Base-by-base conservation (phyloP, 2,113 vertebrate species). In the Calypte anna region DNA sequence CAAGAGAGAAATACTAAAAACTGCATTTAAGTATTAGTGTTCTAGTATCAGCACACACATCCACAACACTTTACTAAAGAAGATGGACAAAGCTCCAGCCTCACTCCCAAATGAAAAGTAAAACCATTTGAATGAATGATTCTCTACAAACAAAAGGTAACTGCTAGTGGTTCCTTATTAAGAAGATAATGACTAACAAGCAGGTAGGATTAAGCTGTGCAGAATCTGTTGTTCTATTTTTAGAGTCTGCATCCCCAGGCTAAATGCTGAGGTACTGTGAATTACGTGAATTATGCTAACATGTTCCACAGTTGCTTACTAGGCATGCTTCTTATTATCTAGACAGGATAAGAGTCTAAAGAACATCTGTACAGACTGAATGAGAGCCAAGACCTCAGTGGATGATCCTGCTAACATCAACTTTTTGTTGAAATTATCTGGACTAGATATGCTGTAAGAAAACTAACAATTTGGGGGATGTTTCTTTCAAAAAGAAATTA, bases 281-380 rank as follows among this genome's bases (percentile, higher is more conserved):
- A 91, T 91, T 95, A 96, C 25, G 18, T 88, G 88, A 88, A 92
- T 89, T 96, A 96, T 83, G 86, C 93, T 97, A 97, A 96, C 94
- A 70, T 67, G 74, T 22, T 28, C 79, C 83, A 86, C 86, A 43
- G 13, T 92, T 86, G 85, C 94, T 94, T 96, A 87, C 94, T 94
- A 97, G 90, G 95, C 93, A 91, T 66, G 93, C 91, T 97, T 96
- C 96, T 93, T 96, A 97, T 93, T 96, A 96, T 96, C 94, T 85
- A 91, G 79, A 84, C 90, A 95, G 92, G 96, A 91, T 93, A 93
- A 96, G 86, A 95, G 92, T 91, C 94, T 82, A 92, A 92, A 95
- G 94, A 96, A 97, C 95, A 98, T 98, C 97, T 98, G 97, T 92
- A 94, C 80, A 91, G 87, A 89, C 86, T 93, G 94, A 95, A 92